A percentile compares a stretch with the other conserved stretches of the same genome.
Conservation (phyloP, 35 echinoderm and acorn worm genomes). For the Strongylocentrotus purpuratus region DNA sequence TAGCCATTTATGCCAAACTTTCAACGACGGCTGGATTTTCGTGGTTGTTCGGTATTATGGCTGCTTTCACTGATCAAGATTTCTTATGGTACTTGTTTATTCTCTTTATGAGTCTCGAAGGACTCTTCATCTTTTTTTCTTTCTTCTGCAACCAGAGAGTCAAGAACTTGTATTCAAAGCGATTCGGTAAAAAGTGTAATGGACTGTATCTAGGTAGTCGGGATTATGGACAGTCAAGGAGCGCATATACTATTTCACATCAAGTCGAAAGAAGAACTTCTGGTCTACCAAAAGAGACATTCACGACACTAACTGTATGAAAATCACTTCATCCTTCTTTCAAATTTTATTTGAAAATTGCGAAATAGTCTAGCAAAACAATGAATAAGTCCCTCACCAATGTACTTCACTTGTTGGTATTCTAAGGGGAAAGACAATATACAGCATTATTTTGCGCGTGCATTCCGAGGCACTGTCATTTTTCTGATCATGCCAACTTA, state of each 20-base stretch:
- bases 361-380: too few species aligned
- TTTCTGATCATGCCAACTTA: too few species aligned
- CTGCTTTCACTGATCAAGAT: conserved; percentile 26
- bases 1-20: conserved; percentile 56
- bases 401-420: too few species aligned
- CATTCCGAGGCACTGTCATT: too few species aligned
- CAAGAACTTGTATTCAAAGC: conserved; percentile 33
- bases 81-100: conserved; percentile 68
- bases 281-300: not conserved
- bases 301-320: not conserved
- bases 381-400: too few species aligned
- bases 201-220: not conserved
- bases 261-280: not conserved
- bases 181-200: conserved; percentile 37
- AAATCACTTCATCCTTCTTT: not conserved
- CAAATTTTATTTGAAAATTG: too few species aligned
- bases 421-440: too few species aligned
- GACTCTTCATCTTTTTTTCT: conserved; percentile 53
- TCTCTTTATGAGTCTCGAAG: conserved; percentile 56
- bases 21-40: conserved; percentile 56
- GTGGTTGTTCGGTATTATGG: conserved; percentile 50
- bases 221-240: not conserved
- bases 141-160: conserved; percentile 58
- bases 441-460: too few species aligned
- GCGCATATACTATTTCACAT: not conserved